A percentile compares a stretch with the other conserved stretches of the same genome.
Evolutionary conservation across 2,888 invertebrate genomes (phyloP).

Genomic region (Eurytoma californica): DNA sequence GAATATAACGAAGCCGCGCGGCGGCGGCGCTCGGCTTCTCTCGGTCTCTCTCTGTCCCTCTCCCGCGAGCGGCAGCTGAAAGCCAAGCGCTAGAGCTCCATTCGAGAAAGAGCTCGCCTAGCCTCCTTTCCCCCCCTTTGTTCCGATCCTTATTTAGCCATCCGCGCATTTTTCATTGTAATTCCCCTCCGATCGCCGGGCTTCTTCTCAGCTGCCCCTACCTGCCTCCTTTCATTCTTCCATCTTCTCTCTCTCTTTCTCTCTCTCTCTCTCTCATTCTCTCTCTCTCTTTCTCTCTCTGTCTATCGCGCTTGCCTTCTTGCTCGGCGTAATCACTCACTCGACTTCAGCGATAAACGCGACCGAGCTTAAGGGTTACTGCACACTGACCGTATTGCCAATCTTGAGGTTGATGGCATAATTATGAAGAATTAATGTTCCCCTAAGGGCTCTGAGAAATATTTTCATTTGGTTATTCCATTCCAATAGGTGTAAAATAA

Average conservation of each 20-base stretch:
- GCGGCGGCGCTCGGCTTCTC: neutral
- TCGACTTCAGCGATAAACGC: neutral
- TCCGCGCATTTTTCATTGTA: slow-evolving; percentile 33
- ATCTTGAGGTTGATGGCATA: too few relatives aligned
- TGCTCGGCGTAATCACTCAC: neutral
- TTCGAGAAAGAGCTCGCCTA: slow-evolving; percentile 4
- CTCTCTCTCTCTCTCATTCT: too few relatives aligned
- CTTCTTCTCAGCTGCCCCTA: neutral
- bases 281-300: neutral
- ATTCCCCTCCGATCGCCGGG: neutral
- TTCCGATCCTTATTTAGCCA: slow-evolving; percentile 38
- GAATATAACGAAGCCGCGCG: neutral
- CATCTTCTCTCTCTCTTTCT: too few relatives aligned
- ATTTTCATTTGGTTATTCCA: too few relatives aligned
- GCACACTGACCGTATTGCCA: neutral
- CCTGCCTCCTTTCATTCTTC: neutral
- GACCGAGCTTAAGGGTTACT: neutral
- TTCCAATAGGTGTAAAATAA: too few relatives aligned
- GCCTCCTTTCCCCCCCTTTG: slow-evolving; percentile 44
- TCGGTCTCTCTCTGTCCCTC: too few relatives aligned
- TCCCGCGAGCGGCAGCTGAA: neutral
- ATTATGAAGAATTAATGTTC: too few relatives aligned
- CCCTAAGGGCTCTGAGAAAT: too few relatives aligned
- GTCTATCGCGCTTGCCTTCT: neutral
- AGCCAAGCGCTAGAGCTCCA: neutral